A percentile compares a stretch with the other conserved stretches of the same genome.
These are phyloP conservation scores for Biston stratarius DNA, from an alignment of 2,888 invertebrate genomes.

Conservation along the genomic window DNA sequence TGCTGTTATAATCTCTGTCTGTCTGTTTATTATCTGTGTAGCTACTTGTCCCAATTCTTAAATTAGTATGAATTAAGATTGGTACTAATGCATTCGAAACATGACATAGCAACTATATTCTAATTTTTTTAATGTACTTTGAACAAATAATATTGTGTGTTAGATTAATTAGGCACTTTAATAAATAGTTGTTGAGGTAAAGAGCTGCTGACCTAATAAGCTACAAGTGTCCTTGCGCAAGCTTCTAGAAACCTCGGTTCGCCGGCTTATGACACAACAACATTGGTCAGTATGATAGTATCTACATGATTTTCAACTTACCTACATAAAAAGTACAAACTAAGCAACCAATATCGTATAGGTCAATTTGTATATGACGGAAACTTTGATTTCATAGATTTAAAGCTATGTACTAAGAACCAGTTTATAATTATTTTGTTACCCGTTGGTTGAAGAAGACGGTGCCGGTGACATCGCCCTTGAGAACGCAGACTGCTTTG, in stretches of 20 bases:
- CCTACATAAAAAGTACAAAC: background rate
- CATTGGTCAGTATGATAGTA: background rate
- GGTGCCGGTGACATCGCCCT: slow-evolving; percentile 94
- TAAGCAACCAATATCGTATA: background rate
- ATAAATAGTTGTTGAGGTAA: background rate
- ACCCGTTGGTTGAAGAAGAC: slow-evolving; percentile 93
- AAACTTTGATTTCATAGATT: slow-evolving; percentile 1
- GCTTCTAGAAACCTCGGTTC: slow-evolving; percentile 24
- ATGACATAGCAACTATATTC: no score
- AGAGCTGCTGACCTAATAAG: background rate
- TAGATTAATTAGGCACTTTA: background rate
- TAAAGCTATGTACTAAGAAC: slow-evolving; percentile 1
- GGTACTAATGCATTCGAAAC: no score
- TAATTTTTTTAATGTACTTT: background rate
- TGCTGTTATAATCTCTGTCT: no score
- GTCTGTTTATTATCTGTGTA: no score
- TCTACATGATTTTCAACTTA: background rate
- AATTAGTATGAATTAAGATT: no score
- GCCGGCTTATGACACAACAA: background rate
- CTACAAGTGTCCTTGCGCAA: background rate
- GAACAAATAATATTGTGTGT: background rate
- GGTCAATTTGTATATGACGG: background rate
- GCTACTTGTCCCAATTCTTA: no score
- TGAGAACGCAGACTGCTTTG: slow-evolving; percentile 95
- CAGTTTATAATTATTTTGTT: slow-evolving; percentile 51